Percentiles rank a stretch among this genome's conserved stretches.
Conservation (phyloP, 1,140 invertebrate genomes). For the Polyergus mexicanus region DNA sequence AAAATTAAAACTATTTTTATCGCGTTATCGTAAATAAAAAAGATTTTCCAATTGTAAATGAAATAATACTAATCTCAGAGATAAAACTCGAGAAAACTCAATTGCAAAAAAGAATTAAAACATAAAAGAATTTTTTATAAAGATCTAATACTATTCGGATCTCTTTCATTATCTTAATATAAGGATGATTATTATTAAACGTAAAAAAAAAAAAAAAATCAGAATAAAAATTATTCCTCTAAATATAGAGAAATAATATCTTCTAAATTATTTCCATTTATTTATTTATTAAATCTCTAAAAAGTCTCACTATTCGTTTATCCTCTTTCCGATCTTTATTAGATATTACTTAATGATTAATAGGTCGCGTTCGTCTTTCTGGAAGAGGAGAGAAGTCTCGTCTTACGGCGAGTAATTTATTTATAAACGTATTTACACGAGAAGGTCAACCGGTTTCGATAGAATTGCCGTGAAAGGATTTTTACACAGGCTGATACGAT, state of each 20-base stretch:
- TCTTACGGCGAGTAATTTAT: neutral
- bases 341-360: neutral
- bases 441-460: constrained; percentile 43
- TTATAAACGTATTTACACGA: constrained; percentile 18
- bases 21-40: no score
- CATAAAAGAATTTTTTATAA: neutral
- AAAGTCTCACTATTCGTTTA: neutral
- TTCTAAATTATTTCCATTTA: neutral
- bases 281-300: neutral
- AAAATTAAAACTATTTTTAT: neutral
- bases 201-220: neutral
- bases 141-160: neutral
- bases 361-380: neutral
- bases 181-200: neutral
- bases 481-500: constrained; percentile 4
- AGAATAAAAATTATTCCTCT: neutral
- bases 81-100: neutral
- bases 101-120: neutral
- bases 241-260: neutral
- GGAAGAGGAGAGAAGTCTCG: neutral
- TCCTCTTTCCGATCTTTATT: neutral
- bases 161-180: neutral
- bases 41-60: neutral
- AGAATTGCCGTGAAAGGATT: constrained; percentile 42
- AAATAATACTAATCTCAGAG: neutral